phyloP scores from a whole-genome alignment of 1,140 invertebrate genomes.

The Temnothorax curvispinosus region DNA sequence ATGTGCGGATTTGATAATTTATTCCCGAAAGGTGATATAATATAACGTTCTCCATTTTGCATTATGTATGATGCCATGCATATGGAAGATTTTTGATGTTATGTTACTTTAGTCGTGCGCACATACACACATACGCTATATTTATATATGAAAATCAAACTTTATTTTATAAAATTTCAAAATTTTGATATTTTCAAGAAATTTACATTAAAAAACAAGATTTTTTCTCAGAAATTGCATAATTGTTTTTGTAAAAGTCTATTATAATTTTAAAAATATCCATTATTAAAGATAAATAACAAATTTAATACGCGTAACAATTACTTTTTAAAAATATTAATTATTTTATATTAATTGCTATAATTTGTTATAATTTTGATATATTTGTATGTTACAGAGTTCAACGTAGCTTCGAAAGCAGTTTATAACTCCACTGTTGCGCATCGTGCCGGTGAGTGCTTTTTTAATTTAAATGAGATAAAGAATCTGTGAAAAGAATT shows the following conservation, averaged over 20 bases:
- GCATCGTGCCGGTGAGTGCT: not conserved
- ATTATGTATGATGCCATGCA: not conserved
- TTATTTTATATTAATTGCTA: not conserved
- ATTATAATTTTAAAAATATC: too few relatives aligned
- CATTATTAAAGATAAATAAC: not conserved
- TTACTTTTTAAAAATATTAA: not conserved
- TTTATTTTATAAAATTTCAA: too few relatives aligned
- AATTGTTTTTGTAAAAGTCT: too few relatives aligned
- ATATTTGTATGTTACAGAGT: not conserved
- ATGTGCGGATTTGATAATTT: not conserved
- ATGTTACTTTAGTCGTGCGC: too few relatives aligned
- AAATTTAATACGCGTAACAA: not conserved
- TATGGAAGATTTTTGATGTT: not conserved
- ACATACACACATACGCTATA: too few relatives aligned
- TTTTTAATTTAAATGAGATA: not conserved
- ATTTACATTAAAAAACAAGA: too few relatives aligned
- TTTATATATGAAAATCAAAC: too few relatives aligned
- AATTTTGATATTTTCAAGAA: too few relatives aligned
- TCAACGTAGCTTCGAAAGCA: not conserved
- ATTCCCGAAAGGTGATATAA: not conserved
- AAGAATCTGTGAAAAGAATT: not conserved
- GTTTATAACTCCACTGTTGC: not conserved
- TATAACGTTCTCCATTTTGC: not conserved
- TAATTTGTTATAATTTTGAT: not conserved
- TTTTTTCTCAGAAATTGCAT: too few relatives aligned